These are phyloP conservation scores for Gallinago undulata DNA, from an alignment of 2,113 vertebrate species.

Conservation along the genomic window DNA sequence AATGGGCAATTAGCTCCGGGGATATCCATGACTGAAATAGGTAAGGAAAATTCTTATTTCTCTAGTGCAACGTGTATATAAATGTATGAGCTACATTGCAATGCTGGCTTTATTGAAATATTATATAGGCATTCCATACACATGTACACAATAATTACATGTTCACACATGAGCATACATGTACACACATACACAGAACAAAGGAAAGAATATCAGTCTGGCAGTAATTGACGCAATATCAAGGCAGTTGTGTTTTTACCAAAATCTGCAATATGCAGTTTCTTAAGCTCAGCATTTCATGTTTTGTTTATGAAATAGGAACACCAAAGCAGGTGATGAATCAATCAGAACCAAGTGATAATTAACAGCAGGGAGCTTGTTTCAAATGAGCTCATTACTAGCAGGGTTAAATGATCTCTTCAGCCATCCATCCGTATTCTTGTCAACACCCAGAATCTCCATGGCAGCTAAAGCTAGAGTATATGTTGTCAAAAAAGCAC, in stretches of 20 bases:
- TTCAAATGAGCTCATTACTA: constrained; percentile 52
- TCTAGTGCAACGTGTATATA: background rate
- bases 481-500: background rate
- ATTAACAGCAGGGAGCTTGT: constrained; percentile 34
- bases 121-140: background rate
- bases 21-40: constrained; percentile 93
- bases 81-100: background rate
- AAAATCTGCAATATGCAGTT: background rate
- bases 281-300: constrained; percentile 4
- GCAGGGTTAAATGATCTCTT: constrained; percentile 51
- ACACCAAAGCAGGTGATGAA: constrained; percentile 27
- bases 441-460: constrained; percentile 4
- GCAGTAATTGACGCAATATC: background rate
- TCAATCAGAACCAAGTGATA: constrained; percentile 52
- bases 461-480: background rate
- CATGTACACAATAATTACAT: background rate
- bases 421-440: background rate
- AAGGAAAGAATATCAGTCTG: background rate
- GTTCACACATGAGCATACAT: background rate
- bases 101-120: background rate
- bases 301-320: constrained; percentile 46
- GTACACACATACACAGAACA: background rate
- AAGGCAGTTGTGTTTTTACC: background rate
- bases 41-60: constrained; percentile 75
- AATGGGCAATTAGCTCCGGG: constrained; percentile 89